Base-by-base conservation (phyloP, 2,797 vertebrate genomes). In the Lemur catta region DNA sequence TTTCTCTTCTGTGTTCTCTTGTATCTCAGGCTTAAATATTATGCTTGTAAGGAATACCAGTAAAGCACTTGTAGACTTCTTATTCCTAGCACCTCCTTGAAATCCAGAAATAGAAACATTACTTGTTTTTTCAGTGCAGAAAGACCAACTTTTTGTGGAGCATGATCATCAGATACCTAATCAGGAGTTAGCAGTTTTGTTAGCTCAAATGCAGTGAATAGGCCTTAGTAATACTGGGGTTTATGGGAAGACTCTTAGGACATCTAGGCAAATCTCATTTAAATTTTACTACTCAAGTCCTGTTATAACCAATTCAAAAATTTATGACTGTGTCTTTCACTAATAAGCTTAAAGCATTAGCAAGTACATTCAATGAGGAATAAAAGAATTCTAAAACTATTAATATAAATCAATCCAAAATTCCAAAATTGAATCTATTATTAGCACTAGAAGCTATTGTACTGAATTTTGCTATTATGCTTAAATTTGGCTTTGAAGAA, bases 401-500 rank as follows among this genome's bases (percentile, higher is more conserved):
- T 38, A 67, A 28, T 50, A 17, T 79, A 88, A 79, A n/a, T 82
- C 55, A 93, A 20, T 46, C 11, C 78, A 46, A 91, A 79, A 67
- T 59, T 79, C 59, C 87, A 15, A 69, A 89, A 50, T 85, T 75
- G 17, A 86, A 46, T 30, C 30, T 82, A 0, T 65, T 84, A 50
- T 50, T 48, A 75, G 67, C 4, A 28, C 24, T 74, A 61, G 14
- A 91, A 63, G 20, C 46, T 84, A 43, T n/a, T 81, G 0, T 76
- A n/a, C n/a, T 89, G 24, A 79, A 59, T 93, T 85, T 89, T 79
- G 18, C 63, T 90, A 30, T 55, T 91, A 46, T 91, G 48, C 24
- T 92, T 86, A 95, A 92, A 78, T 72, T 30, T 94, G 76, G 26
- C 46, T 93, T 94, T 84, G 38, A 84, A 43, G 67, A 89, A 28